Evolutionary conservation across 2,888 invertebrate genomes (phyloP).

Genomic region (Amphimallon solstitiale): DNA sequence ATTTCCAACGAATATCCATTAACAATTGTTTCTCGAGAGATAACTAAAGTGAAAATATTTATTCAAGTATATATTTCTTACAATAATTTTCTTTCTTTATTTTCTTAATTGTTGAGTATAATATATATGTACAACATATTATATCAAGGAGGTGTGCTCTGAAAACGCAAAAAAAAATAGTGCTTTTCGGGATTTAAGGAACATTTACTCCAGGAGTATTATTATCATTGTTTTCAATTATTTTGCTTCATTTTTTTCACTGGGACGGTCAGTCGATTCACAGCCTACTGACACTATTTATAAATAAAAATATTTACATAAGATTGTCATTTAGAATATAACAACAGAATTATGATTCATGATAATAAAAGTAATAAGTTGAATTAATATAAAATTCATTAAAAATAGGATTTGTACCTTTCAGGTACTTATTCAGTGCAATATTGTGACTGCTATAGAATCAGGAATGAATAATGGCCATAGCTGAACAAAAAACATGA

Average conservation of each 20-base stretch:
- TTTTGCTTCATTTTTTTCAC: constrained; percentile 15
- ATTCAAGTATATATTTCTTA: no score
- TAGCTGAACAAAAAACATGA: no score
- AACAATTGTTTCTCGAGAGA: constrained; percentile 26
- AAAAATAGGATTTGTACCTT: no score
- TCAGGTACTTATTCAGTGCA: no score
- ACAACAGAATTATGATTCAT: constrained; percentile 2
- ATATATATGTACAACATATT: constrained; percentile 22
- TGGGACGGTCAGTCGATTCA: constrained; percentile 50
- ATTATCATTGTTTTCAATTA: neutral
- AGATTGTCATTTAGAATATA: constrained; percentile 7
- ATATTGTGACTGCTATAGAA: no score
- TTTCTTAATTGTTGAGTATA: neutral
- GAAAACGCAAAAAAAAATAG: constrained; percentile 25
- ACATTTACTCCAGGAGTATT: constrained; percentile 41
- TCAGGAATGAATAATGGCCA: no score
- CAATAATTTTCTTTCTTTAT: no score
- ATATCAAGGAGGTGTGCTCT: constrained; percentile 21
- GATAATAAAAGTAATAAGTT: neutral
- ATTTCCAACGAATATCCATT: constrained; percentile 13
- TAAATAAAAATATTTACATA: constrained; percentile 45
- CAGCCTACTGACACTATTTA: constrained; percentile 52
- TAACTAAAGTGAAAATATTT: neutral
- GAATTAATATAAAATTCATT: neutral
- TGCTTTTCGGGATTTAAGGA: constrained; percentile 37